A percentile compares a stretch with the other conserved stretches of the same genome.
Conservation (phyloP, 1,140 invertebrate species). For the Monochamus saltuarius region DNA sequence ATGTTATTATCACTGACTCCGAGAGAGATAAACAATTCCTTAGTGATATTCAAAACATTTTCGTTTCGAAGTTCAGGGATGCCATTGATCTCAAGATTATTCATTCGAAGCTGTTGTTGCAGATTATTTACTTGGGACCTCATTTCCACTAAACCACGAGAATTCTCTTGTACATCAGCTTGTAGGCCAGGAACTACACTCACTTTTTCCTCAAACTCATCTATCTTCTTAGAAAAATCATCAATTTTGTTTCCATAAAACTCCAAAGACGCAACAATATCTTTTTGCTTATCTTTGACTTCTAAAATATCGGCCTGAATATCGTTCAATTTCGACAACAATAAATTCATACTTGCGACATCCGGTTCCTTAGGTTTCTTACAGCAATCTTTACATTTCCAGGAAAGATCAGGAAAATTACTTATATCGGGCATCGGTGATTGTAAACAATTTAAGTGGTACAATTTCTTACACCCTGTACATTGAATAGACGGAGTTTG, state of each 20-base stretch:
- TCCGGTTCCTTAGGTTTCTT: no score
- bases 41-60: not conserved
- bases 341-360: no score
- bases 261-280: not conserved
- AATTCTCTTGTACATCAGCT: conserved; percentile 1
- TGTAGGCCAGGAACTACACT: not conserved
- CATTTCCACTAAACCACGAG: not conserved
- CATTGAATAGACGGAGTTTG: no score
- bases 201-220: conserved; percentile 3
- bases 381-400: no score
- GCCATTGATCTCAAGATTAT: conserved; percentile 6
- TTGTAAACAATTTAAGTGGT: no score
- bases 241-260: conserved; percentile 4
- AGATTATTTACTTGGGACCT: not conserved
- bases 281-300: not conserved
- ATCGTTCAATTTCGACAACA: no score
- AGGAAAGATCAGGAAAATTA: no score
- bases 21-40: not conserved
- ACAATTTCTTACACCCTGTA: no score
- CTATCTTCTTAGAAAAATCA: conserved; percentile 4
- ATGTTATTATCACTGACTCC: not conserved
- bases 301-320: not conserved
- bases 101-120: not conserved
- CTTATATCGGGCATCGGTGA: no score
- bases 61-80: conserved; percentile 1